Base-by-base conservation (phyloP, 1,140 invertebrate genomes). In the Carposina sasakii region DNA sequence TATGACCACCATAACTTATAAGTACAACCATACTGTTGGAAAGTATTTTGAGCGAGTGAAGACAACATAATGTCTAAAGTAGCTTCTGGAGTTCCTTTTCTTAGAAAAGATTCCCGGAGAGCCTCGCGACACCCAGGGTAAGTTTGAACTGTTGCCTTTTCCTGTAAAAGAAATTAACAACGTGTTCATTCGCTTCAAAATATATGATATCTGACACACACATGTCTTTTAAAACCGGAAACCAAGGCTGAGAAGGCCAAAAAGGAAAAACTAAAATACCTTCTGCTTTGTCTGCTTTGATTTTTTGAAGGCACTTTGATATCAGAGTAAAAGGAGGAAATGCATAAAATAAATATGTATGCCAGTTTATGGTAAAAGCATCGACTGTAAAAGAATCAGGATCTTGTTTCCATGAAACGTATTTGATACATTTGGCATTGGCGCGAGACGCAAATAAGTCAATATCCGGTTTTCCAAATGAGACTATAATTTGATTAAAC, bases 1-100 rank as follows among this genome's bases (percentile, higher is more conserved):
- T 70, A 70, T 1, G 17, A 6, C 57, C 64, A 68, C 65, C 62
- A 66, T 26, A 26, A 36, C 24, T 49, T 58, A 17, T 61, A 31
- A 30, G 53, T 50, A 8, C 26, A 28, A 15, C 55, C 40, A 30
- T 67, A 65, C 40, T 67, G 62, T 12, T 52, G 40, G 15, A 63
- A 33, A 1, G 57, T 65, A 21, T 56, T 48, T 24, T 57, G 17
- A 2, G 55, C 36, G 9, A 67, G n/a, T 2, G 67, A 67, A 2
- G 49, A 26, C 33, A 58, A 24, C 13, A 52, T 23, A 10, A 61
- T 37, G 12, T 64, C 52, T n/a, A 54, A 45, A 23, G 57, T 26
- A 9, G 36, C 3, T 28, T 24, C 15, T 21, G 57, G 42, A 9
- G 50, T 26, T 21, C 39, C 48, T 48, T 43, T 47, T 16, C 26